Conservation (phyloP, 2,113 vertebrate species). For the Herpetotheres cachinnans region DNA sequence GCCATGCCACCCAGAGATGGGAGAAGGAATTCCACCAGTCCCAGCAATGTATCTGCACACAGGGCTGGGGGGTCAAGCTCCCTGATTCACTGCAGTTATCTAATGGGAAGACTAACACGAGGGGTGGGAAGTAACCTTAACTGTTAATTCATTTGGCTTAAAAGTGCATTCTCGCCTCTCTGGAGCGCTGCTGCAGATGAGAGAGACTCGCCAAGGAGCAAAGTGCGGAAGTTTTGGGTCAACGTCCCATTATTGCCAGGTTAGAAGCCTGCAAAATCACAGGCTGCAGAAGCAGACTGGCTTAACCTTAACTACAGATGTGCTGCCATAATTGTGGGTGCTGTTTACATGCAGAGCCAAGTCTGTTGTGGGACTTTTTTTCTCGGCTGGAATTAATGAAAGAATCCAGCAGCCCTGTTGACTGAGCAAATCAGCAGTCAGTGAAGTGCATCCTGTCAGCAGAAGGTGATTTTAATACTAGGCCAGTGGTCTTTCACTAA, state of each 20-base stretch:
- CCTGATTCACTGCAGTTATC: neutral
- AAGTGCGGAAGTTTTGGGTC: neutral
- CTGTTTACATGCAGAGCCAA: neutral
- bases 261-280: neutral
- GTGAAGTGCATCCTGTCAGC: slow-evolving; percentile 15
- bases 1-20: rapidly evolving
- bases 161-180: neutral
- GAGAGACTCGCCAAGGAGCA: neutral
- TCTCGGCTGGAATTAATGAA: neutral
- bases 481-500: neutral
- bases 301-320: neutral
- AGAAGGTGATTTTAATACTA: slow-evolving; percentile 40
- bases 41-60: neutral
- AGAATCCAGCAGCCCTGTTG: neutral
- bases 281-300: neutral
- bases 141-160: neutral
- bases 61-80: neutral
- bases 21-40: neutral
- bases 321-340: neutral
- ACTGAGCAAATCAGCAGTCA: neutral
- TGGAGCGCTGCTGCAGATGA: neutral
- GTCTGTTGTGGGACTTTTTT: neutral
- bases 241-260: neutral
- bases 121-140: neutral
- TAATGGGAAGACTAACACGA: neutral